Percentiles rank a stretch among this genome's conserved stretches.
Evolutionary conservation across 2,888 invertebrate species (phyloP).

Genomic region (Acrobasis repandana): DNA sequence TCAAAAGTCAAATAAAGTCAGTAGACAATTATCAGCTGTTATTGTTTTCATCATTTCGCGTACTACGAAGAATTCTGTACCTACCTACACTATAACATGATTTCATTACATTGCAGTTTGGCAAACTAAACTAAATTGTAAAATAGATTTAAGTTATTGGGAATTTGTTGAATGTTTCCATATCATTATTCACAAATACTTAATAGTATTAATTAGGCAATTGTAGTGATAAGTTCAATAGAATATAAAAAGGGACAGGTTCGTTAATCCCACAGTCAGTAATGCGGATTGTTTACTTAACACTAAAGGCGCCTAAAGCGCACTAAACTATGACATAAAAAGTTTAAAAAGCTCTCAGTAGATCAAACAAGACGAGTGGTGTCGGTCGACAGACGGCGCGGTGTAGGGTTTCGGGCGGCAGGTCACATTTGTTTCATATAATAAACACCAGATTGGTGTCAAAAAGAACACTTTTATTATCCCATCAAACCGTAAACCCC

Average conservation of each 20-base stretch:
- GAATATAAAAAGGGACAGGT: constrained; percentile 47
- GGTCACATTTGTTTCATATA: constrained; percentile 79
- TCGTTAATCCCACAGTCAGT: constrained; percentile 52
- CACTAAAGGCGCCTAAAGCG: constrained; percentile 76
- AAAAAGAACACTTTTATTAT: constrained; percentile 80
- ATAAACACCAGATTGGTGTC: constrained; percentile 81
- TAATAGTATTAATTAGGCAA: no score
- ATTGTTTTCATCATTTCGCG: background rate
- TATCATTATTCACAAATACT: no score
- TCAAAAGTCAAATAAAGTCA: background rate
- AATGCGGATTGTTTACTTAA: constrained; percentile 73
- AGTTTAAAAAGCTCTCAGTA: constrained; percentile 82
- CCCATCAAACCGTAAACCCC: constrained; percentile 72
- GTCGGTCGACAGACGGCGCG: constrained; percentile 71
- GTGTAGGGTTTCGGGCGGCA: constrained; percentile 69
- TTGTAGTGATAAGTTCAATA: constrained; percentile 29
- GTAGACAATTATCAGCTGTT: constrained; percentile 6
- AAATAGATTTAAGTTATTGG: no score
- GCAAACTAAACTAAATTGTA: no score
- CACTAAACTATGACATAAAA: constrained; percentile 80
- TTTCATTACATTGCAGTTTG: no score
- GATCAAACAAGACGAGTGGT: constrained; percentile 79
- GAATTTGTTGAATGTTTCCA: no score
- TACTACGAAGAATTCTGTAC: no score
- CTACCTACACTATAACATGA: no score